Evolutionary conservation across 1,140 invertebrate species (phyloP).

Genomic region (Heterodera schachtii): DNA sequence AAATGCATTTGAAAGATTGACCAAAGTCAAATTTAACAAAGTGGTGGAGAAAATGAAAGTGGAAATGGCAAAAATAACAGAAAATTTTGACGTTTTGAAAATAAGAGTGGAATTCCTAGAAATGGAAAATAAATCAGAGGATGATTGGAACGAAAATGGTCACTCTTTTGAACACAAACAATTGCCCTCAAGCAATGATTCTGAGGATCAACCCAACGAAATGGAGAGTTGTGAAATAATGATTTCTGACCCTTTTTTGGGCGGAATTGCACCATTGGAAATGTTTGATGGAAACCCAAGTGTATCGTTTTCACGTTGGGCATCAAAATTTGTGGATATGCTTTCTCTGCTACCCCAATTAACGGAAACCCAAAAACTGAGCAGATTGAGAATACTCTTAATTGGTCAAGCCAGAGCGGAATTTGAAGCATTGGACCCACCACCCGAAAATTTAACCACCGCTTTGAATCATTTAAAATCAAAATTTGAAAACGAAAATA

Average conservation of each 20-base stretch:
- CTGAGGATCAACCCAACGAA: background rate
- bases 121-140: background rate
- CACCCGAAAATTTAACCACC: background rate
- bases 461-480: background rate
- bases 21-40: background rate
- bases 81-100: background rate
- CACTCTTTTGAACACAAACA: background rate
- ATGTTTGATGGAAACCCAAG: background rate
- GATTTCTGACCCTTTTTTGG: background rate
- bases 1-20: background rate
- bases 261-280: background rate
- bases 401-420: background rate
- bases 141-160: background rate
- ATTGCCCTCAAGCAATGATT: background rate
- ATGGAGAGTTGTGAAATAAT: background rate
- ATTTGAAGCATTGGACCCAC: background rate
- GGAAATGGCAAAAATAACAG: background rate
- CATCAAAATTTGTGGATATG: background rate
- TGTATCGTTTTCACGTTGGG: background rate
- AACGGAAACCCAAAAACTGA: slow-evolving; percentile 8
- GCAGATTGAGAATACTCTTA: background rate
- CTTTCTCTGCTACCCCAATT: background rate
- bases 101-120: background rate
- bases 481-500: slow-evolving; percentile 11
- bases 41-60: background rate